phyloP scores from a whole-genome alignment of 2,888 invertebrate genomes.

The Pinctada fucata region DNA sequence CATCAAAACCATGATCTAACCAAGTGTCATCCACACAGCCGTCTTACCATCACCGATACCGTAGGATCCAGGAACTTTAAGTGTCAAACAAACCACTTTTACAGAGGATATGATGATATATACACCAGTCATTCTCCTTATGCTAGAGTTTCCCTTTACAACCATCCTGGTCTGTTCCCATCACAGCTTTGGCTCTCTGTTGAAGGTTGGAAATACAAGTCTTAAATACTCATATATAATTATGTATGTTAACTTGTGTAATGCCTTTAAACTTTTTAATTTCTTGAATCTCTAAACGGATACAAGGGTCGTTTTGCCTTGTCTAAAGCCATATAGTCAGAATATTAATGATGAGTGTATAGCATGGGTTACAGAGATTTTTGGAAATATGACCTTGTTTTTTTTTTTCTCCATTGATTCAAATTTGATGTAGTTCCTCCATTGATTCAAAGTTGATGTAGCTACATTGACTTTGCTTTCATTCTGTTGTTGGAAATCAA shows the following conservation, averaged over 20 bases:
- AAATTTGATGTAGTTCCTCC: too few species aligned
- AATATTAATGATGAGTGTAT: too few species aligned
- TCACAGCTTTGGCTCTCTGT: conserved; percentile 54
- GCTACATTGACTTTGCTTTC: too few species aligned
- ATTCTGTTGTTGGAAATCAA: too few species aligned
- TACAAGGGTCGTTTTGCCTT: too few species aligned
- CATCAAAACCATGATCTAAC: conserved; percentile 46
- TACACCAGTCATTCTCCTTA: conserved; percentile 34
- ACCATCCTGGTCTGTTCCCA: conserved; percentile 45
- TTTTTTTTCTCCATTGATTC: too few species aligned
- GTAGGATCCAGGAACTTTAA: conserved; percentile 14
- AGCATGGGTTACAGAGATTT: too few species aligned
- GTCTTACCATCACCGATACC: conserved; percentile 39
- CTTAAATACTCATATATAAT: not conserved
- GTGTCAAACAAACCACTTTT: conserved; percentile 32
- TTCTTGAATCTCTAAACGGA: too few species aligned
- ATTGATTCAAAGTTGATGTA: too few species aligned
- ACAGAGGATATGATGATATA: conserved; percentile 26
- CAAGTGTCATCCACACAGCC: conserved; percentile 43
- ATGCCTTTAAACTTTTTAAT: too few species aligned
- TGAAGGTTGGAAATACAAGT: conserved; percentile 40
- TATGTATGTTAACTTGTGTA: not conserved
- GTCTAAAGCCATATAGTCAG: too few species aligned
- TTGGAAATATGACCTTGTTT: too few species aligned
- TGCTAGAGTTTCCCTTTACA: conserved; percentile 48